Base-by-base conservation (phyloP, 64 coral and sea anemone species). In the Montipora cactus region DNA sequence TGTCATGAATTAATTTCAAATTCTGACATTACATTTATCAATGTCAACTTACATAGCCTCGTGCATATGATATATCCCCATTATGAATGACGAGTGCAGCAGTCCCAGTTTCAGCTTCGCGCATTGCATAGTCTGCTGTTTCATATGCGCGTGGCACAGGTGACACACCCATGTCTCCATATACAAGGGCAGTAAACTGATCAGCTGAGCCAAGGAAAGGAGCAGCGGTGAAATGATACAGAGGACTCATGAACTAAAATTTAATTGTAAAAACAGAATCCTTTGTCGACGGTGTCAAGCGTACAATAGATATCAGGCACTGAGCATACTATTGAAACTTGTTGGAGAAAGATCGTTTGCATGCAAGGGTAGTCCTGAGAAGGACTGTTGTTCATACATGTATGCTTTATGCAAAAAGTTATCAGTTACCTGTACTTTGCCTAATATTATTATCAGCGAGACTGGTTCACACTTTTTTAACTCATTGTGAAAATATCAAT, bases 131-230 rank as follows among this genome's bases (percentile, higher is more conserved):
- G 20, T 95, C 81, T 75, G 96, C 93, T 78, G 93, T 92, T 7
- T 22, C 70, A 8, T 91, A 70, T 18, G 96, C 96, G 0, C 75
- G 80, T 4, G 90, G 90, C 69, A 53, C 70, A 11, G 96, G 71
- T 18, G 96, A 97, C 8, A 91, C 79, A n/a, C 96, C 96, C 93
- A 94, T 94, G 79, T 97, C 96, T 74, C 96, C 96, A 95, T 97
- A 97, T 9, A 97, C 90, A 5, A 91, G 23, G 57, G 91, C 92
- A 21, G 92, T 97, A 86, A 94, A 97, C 16, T 11, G 62, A 72
- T 75, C 87, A 44, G 87, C 93, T 78, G 96, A 90, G 49, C 91
- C 91, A 47, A 85, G 79, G 10, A 72, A 19, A 6, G 96, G 93
- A 16, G 96, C 16, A 13, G 93, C 74, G 23, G 48, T 92, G 71